These are phyloP conservation scores for Gila orcuttii DNA, from an alignment of 2,113 vertebrate genomes.

Conservation along the genomic window DNA sequence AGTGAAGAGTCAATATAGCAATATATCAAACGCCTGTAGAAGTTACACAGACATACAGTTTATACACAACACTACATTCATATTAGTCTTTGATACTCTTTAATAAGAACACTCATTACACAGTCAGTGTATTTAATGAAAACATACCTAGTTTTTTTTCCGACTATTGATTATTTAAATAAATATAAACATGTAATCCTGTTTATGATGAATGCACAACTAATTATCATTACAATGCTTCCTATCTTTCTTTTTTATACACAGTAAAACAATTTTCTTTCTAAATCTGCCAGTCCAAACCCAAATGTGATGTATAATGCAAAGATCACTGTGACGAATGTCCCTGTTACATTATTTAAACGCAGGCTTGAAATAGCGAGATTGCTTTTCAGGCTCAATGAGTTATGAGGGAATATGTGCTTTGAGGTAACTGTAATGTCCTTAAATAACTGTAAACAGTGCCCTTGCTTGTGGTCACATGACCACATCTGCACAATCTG, in stretches of 20 bases:
- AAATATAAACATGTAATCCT: not conserved
- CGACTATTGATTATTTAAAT: not conserved
- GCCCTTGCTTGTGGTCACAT: slow-evolving; percentile 28
- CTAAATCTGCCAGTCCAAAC: slow-evolving; percentile 6
- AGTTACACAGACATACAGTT: not conserved
- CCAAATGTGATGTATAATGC: slow-evolving; percentile 24
- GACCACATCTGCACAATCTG: slow-evolving; percentile 13
- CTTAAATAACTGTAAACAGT: slow-evolving; percentile 15
- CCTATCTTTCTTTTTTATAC: not conserved
- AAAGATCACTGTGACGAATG: slow-evolving; percentile 18
- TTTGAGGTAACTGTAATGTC: slow-evolving; percentile 14
- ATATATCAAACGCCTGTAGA: not conserved
- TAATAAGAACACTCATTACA: not conserved
- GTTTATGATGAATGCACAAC: too few relatives aligned
- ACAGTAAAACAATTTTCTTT: not conserved
- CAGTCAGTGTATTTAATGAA: not conserved
- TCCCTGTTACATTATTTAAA: slow-evolving; percentile 34
- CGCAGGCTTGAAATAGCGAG: slow-evolving; percentile 5
- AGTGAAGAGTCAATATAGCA: not conserved
- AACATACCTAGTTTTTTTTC: not conserved
- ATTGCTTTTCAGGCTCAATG: not conserved
- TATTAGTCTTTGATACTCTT: not conserved
- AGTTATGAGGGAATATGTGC: not conserved
- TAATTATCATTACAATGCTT: not conserved
- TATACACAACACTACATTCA: not conserved